phyloP scores from a whole-genome alignment of 92 coral and sea anemone genomes.

The Scolanthus callimorphus region DNA sequence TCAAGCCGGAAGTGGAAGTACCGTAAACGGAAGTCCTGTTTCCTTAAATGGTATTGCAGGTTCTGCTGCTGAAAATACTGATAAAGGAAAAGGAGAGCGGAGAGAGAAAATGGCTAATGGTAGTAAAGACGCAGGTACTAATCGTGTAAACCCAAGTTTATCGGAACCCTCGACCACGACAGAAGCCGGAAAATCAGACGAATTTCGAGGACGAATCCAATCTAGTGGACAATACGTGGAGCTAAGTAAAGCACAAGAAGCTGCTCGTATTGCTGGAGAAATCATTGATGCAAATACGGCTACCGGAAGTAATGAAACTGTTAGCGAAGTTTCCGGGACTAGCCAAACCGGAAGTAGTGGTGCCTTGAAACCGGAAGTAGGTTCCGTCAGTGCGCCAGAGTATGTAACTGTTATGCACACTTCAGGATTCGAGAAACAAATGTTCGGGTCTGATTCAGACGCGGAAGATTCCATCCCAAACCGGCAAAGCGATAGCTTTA shows the following conservation, averaged over 20 bases:
- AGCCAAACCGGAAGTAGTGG: background rate
- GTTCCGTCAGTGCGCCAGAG: background rate
- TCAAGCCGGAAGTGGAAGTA: background rate
- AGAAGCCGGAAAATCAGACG: constrained; percentile 2
- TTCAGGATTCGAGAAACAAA: background rate
- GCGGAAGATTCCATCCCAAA: constrained; percentile 7
- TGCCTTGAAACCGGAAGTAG: background rate
- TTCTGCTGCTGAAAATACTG: background rate
- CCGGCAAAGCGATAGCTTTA: constrained; percentile 28
- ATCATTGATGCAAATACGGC: constrained; percentile 5
- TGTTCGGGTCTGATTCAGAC: constrained; percentile 23
- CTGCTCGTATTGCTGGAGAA: constrained; percentile 47
- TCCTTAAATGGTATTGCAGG: background rate
- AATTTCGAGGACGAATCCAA: constrained; percentile 20
- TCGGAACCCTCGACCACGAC: background rate
- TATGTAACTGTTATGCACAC: constrained; percentile 15
- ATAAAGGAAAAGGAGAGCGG: background rate
- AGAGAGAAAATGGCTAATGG: background rate
- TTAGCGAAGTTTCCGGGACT: background rate
- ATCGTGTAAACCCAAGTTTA: background rate
- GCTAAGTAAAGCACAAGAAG: constrained; percentile 44
- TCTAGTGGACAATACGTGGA: constrained; percentile 52
- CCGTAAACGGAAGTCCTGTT: background rate
- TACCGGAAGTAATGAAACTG: background rate
- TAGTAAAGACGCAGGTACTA: background rate